Percentiles rank a stretch among this genome's conserved stretches.
phyloP scores from a whole-genome alignment of 1,140 invertebrate species.

The Sipha flava region DNA sequence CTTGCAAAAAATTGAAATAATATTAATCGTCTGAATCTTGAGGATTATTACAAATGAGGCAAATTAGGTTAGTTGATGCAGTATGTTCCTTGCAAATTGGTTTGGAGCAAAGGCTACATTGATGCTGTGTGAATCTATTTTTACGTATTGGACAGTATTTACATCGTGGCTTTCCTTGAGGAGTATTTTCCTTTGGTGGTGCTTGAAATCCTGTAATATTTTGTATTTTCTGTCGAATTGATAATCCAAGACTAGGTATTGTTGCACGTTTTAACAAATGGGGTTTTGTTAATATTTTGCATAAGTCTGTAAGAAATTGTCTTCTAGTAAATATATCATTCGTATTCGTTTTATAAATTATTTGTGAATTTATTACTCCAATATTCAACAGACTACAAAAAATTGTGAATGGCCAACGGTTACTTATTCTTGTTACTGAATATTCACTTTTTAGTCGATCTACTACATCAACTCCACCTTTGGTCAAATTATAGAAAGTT shows the following conservation, averaged over 20 bases:
- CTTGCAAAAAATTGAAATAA: not conserved
- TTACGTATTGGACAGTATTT: conserved; percentile 23
- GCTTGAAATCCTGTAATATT: not conserved
- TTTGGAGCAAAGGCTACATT: not conserved
- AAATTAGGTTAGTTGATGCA: not conserved
- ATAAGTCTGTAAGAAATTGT: not conserved
- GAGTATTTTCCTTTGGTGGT: not conserved
- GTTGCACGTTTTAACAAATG: conserved; percentile 5
- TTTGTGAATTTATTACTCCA: conserved; percentile 4
- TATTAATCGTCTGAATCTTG: not conserved
- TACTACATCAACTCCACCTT: not conserved
- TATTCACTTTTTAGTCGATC: conserved; percentile 25
- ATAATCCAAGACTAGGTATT: not conserved
- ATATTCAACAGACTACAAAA: conserved; percentile 9
- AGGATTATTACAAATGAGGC: not conserved
- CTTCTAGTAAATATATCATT: not conserved
- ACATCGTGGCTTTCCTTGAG: not conserved
- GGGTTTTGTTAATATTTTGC: not conserved
- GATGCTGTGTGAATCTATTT: conserved; percentile 10
- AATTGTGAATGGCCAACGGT: conserved; percentile 34
- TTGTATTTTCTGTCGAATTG: not conserved
- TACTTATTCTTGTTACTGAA: conserved; percentile 21
- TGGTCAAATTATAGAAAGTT: conserved; percentile 36
- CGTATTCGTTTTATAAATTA: conserved; percentile 14
- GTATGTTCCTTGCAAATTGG: conserved; percentile 20